Percentiles rank a stretch among this genome's conserved stretches.
phyloP scores from a whole-genome alignment of 2,113 vertebrate species.

The Coryphaenoides rupestris region DNA sequence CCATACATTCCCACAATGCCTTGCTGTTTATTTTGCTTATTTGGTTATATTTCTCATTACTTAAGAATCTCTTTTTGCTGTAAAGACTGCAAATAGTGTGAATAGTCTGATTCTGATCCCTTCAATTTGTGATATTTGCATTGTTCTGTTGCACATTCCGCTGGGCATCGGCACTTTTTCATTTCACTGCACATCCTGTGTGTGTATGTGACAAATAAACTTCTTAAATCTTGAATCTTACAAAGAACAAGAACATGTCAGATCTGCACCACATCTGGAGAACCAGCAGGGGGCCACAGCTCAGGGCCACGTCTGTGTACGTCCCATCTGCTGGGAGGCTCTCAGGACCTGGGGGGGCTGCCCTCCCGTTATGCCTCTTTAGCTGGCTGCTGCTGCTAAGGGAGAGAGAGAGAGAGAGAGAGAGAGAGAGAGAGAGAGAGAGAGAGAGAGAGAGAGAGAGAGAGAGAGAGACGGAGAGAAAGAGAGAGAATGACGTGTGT shows the following conservation, averaged over 20 bases:
- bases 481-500: slow-evolving; percentile 30
- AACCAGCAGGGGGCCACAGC: slow-evolving; percentile 44
- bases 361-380: slow-evolving; percentile 38
- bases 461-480: neutral
- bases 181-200: no score
- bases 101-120: no score
- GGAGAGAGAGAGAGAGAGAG: slow-evolving; percentile 25
- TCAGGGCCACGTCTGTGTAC: slow-evolving; percentile 39
- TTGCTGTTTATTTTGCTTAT: no score
- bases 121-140: no score
- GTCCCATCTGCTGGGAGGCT: slow-evolving; percentile 50
- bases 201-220: no score
- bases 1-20: no score
- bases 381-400: slow-evolving; percentile 35
- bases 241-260: neutral
- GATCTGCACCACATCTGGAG: neutral
- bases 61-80: no score
- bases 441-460: slow-evolving; percentile 28
- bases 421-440: slow-evolving; percentile 6
- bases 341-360: slow-evolving; percentile 48
- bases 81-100: no score
- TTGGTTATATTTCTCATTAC: no score
- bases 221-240: no score
- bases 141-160: no score
- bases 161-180: no score